Conservation (phyloP, 2,888 invertebrate genomes). For the Andrena minutula region DNA sequence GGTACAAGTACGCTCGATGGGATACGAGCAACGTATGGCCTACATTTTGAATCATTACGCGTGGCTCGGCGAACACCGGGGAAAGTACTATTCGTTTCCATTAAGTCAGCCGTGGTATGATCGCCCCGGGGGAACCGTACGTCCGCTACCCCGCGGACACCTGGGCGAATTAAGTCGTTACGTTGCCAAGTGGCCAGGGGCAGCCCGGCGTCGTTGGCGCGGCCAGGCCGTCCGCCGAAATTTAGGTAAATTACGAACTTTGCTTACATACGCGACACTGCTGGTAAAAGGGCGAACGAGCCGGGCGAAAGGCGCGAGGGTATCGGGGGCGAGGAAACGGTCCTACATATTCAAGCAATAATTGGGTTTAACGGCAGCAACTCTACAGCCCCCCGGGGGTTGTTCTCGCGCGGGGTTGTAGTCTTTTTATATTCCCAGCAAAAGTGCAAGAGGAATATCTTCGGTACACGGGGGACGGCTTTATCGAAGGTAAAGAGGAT, state of each 20-base stretch:
- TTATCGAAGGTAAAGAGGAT: neutral
- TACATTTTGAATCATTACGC: slow-evolving; percentile 52
- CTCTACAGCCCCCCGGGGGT: neutral
- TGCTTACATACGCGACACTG: slow-evolving; percentile 42
- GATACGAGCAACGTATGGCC: slow-evolving; percentile 32
- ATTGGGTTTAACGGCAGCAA: slow-evolving; percentile 38
- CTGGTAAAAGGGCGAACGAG: neutral
- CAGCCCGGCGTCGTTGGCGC: slow-evolving; percentile 34
- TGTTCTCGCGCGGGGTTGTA: neutral
- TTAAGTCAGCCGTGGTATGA: slow-evolving; percentile 63
- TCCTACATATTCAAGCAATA: slow-evolving; percentile 42
- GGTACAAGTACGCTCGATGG: neutral
- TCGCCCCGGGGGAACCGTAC: slow-evolving; percentile 59
- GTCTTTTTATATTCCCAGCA: neutral
- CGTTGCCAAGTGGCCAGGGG: slow-evolving; percentile 51
- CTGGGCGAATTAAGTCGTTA: slow-evolving; percentile 67
- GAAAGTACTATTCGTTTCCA: slow-evolving; percentile 72
- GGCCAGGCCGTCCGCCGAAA: slow-evolving; percentile 39
- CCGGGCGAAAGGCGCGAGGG: neutral
- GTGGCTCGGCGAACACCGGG: slow-evolving; percentile 12
- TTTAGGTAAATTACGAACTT: slow-evolving; percentile 69
- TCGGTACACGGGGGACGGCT: too few relatives aligned
- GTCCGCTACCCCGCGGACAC: slow-evolving; percentile 39
- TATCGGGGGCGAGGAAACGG: neutral
- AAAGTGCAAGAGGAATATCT: too few relatives aligned